Base-by-base conservation (phyloP, 1,140 invertebrate species). In the Aporrectodea caliginosa region DNA sequence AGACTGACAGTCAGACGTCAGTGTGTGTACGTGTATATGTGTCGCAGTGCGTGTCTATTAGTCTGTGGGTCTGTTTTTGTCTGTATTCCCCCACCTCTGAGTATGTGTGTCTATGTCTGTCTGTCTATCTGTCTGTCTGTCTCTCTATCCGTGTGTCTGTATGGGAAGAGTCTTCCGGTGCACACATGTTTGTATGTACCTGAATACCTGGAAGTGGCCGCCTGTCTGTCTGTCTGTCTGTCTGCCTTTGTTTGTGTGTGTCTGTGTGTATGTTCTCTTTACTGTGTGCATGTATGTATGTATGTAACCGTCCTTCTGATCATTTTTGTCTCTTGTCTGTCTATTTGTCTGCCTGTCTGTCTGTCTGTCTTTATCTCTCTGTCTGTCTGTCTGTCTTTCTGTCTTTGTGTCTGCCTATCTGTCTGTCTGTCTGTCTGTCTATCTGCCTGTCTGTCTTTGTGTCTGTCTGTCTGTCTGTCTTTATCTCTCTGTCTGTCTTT, bases 391-490 rank as follows among this genome's bases (percentile, higher is more conserved):
- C 43, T 58, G 43, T 58, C 43, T 58, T 22, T 58, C 43, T 58
- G 6, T 58, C 43, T 58, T 22, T 58, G 6, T 58, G n/a, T n/a
- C n/a, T n/a, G n/a, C n/a, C n/a, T n/a, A n/a, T n/a, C n/a, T n/a
- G n/a, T n/a, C n/a, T n/a, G n/a, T n/a, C n/a, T n/a, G n/a, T n/a
- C n/a, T n/a, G n/a, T n/a, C n/a, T n/a, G n/a, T n/a, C n/a, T n/a
- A n/a, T n/a, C n/a, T n/a, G n/a, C n/a, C n/a, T n/a, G n/a, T n/a
- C n/a, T n/a, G n/a, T n/a, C n/a, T n/a, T n/a, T n/a, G n/a, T n/a
- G n/a, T n/a, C n/a, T n/a, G n/a, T n/a, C n/a, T n/a, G 43, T 58
- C 43, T 58, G 43, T 58, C 43, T 58, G 43, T 58, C 43, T 58
- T 6, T 58, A 6, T 58, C 6, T 58, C 43, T 58, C 6, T 58